These are phyloP conservation scores for Malurus melanocephalus DNA, from an alignment of 2,113 vertebrate species.

Conservation along the genomic window DNA sequence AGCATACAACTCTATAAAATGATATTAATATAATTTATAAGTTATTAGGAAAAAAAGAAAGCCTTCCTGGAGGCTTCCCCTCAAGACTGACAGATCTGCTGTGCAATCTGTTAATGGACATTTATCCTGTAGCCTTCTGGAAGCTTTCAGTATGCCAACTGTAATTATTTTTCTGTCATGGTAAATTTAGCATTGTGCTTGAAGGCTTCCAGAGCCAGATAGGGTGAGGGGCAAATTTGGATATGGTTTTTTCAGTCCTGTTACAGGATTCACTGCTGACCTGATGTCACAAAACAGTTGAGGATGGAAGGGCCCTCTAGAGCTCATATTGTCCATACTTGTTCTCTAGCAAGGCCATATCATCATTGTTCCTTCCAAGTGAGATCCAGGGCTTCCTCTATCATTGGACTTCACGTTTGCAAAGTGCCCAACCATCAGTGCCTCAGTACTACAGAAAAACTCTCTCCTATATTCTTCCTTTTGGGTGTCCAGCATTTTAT, in stretches of 20 bases:
- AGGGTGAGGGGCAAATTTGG: neutral
- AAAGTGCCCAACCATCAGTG: neutral
- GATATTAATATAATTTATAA: neutral
- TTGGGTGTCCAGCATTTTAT: neutral
- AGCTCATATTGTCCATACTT: neutral
- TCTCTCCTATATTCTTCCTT: neutral
- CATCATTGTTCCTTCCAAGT: neutral
- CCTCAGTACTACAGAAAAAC: neutral
- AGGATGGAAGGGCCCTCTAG: neutral
- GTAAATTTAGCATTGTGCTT: neutral
- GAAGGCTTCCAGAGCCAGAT: neutral
- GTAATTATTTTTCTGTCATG: neutral
- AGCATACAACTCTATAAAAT: neutral
- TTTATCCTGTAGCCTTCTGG: neutral
- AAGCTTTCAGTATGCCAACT: neutral
- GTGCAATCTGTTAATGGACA: neutral
- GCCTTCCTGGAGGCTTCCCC: neutral
- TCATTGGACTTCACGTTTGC: neutral
- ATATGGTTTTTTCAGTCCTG: neutral
- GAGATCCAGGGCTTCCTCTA: neutral
- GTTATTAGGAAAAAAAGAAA: neutral
- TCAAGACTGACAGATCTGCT: neutral
- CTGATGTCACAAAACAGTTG: neutral
- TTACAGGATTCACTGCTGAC: neutral
- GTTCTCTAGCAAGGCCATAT: neutral